phyloP scores from a whole-genome alignment of 1,140 invertebrate genomes.

The Cyphomyrmex costatus region DNA sequence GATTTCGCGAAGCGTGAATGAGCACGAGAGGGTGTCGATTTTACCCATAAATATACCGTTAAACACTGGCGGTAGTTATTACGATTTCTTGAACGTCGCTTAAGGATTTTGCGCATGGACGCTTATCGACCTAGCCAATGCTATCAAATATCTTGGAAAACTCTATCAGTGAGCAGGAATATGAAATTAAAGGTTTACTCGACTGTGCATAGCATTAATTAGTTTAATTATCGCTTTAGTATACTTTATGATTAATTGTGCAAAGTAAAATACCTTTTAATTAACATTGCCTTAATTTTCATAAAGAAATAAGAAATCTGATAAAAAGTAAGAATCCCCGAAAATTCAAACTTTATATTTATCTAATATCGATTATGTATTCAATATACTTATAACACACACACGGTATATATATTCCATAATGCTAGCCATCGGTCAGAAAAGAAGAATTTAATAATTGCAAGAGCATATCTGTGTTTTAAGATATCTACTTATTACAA shows the following conservation, averaged over 20 bases:
- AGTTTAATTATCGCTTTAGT: slow-evolving; percentile 42
- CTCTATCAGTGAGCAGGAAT: slow-evolving; percentile 22
- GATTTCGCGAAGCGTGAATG: slow-evolving; percentile 72
- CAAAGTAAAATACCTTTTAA: slow-evolving; percentile 3
- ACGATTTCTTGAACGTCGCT: slow-evolving; percentile 66
- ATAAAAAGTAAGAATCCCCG: neutral
- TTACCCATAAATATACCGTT: slow-evolving; percentile 73
- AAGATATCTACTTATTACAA: neutral
- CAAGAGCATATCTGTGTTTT: neutral
- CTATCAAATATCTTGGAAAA: slow-evolving; percentile 45
- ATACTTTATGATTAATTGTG: neutral
- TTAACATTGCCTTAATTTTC: neutral
- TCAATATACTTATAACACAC: neutral
- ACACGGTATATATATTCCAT: neutral
- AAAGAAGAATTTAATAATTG: neutral
- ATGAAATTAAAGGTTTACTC: slow-evolving; percentile 55
- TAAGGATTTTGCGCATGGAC: slow-evolving; percentile 69
- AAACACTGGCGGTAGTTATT: slow-evolving; percentile 67
- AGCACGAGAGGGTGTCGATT: slow-evolving; percentile 61
- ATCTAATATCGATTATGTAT: neutral
- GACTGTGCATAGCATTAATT: slow-evolving; percentile 20
- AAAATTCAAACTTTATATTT: neutral
- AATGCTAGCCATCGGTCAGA: neutral
- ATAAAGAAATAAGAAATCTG: neutral
- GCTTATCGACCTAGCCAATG: slow-evolving; percentile 32